Evolutionary conservation across 2,888 invertebrate species (phyloP), one percentile per base, ranked within the genome.

Genomic region (Hirtodrosophila alboralis): DNA sequence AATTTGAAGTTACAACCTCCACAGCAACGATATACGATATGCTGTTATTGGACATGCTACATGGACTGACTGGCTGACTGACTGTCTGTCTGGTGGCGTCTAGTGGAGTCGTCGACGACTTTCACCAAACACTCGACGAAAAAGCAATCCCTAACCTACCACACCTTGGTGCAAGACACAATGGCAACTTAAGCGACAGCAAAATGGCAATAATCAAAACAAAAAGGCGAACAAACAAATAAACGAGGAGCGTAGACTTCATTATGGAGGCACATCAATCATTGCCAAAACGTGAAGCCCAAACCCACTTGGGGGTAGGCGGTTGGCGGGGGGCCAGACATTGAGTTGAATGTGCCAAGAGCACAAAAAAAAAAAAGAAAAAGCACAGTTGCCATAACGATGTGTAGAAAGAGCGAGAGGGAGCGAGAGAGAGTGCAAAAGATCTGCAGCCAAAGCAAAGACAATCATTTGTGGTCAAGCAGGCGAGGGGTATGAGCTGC

Each of bases 191-290:
- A 73, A 71, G 68, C 59, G 71, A 59, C 73, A 47, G 52, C 73
- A 67, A 80, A 78, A 75, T 78, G 70, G 78, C 64, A 75, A 68
- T 80, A 83, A 84, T 83, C 80, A 84, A 80, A 84, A 85, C 84
- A 83, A 69, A 81, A 78, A 75, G 61, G 53, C 37, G 51, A 78
- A 62, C 71, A 74, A 81, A 80, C 74, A 74, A 79, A 69, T 49
- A 59, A 70, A 59, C 81, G 67, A 70, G 41, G 67, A 70, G 40
- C 75, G 71, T 58, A 66, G 81, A 75, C 83, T 78, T 78, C 68
- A 84, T 84, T 77, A 68, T 78, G 83, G 51, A 66, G 53, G 58
- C 47, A 64, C 80, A 80, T 80, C 79, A 84, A 80, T 80, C 79
- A 84, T 80, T 66, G 78, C 84, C 81, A 68, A 80, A 79, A 77